Base-by-base conservation (phyloP, 1,140 invertebrate species). In the Varroa destructor region DNA sequence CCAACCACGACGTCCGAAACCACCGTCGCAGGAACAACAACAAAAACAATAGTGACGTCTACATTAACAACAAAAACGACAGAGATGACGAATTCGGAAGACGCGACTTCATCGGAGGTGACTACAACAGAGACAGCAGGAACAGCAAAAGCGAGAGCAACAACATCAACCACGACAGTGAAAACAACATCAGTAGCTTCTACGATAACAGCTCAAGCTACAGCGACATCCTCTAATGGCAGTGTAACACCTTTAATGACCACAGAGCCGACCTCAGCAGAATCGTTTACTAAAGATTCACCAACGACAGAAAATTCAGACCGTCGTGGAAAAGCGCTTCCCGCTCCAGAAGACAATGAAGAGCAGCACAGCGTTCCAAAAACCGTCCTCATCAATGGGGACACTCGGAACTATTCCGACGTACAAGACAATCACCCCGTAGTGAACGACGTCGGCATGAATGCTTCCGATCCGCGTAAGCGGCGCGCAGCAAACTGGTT, bases 381-480 rank as follows among this genome's bases (percentile, higher is more conserved):
- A 40, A 67, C 61, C 10, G 61, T 67, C 10, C 61, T 67, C 10
- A 37, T 67, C 14, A 37, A 46, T 14, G 61, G 61, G 2, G 40
- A 37, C 2, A 51, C 46, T 8, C 3, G 4, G 46, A 67, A 67
- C 46, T 67, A 67, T 40, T 67, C 61, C 61, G 61, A 67, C 61
- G 61, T 67, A 43, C 61, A 67, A 37, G 61, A 67, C 61, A 67
- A 67, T 37, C 61, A 67, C 8, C 61, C 61, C 12, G 61, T 67
- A 10, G 61, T 67, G 14, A 67, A 40, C 61, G 61, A 46, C 36
- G 37, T 67, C 10, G 61, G 40, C 40, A 40, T 46, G 14, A 43
- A 40, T 2, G 14, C 40, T 43, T 40, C 40, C 36, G 46, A 67
- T 8, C 40, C 40, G 36, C 40, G 46, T 4, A 46, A 43, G 12